A percentile compares a stretch with the other conserved stretches of the same genome.
Conservation (phyloP, 2,797 vertebrate genomes). For the Chaetophractus vellerosus region DNA sequence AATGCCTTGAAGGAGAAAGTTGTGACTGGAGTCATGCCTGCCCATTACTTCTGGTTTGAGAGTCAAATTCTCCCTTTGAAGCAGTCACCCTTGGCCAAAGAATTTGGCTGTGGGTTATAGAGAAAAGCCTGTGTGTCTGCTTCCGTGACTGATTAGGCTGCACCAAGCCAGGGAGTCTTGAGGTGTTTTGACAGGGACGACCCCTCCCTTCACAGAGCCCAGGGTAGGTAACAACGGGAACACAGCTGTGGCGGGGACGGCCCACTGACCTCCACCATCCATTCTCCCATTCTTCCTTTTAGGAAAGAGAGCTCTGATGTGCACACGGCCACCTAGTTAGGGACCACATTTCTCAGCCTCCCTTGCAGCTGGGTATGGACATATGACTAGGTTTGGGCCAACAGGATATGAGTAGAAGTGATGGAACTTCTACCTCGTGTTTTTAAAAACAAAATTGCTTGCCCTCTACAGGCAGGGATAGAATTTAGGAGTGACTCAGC, state of each 20-base stretch:
- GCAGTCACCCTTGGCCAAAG: neutral
- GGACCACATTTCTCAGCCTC: neutral
- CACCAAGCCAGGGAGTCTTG: neutral
- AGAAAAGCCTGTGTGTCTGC: neutral
- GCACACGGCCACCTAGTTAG: neutral
- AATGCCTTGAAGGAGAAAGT: neutral
- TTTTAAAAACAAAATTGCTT: slow-evolving; percentile 5
- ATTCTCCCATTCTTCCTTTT: neutral
- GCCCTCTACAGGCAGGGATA: neutral
- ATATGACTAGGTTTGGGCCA: neutral
- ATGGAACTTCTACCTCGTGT: neutral
- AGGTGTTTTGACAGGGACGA: neutral
- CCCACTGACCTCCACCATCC: rapidly evolving
- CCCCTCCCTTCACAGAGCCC: neutral
- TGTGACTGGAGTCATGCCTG: neutral
- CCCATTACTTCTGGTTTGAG: neutral
- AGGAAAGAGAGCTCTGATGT: neutral
- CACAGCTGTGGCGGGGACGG: neutral
- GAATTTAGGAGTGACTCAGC: neutral
- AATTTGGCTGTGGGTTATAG: neutral
- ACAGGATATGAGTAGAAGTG: neutral
- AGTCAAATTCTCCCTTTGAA: neutral
- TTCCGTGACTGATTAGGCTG: neutral
- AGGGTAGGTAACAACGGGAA: neutral
- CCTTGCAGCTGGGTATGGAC: neutral